Percentiles rank a stretch among this genome's conserved stretches.
Evolutionary conservation across 2,888 invertebrate species (phyloP).

Genomic region (Elegia similella): DNA sequence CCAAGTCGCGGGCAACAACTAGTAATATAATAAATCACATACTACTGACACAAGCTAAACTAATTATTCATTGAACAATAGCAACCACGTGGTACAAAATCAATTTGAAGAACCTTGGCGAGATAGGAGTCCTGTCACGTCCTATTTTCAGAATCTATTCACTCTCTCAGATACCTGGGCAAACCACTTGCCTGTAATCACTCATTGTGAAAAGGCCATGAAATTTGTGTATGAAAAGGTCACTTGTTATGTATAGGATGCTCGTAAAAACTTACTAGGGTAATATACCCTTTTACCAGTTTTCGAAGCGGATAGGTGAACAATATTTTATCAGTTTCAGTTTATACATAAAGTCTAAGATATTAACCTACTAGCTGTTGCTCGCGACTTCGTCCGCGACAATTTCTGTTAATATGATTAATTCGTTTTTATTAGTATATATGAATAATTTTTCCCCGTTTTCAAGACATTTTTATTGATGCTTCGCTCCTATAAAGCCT

Average conservation of each 20-base stretch:
- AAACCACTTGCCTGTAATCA: background rate
- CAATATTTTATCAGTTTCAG: background rate
- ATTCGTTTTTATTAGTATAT: too few species aligned
- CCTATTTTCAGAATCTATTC: background rate
- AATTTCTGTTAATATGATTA: too few species aligned
- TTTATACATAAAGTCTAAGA: background rate
- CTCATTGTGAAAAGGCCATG: background rate
- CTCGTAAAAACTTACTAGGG: background rate
- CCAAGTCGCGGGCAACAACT: too few species aligned
- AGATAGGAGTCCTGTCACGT: background rate
- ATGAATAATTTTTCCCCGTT: too few species aligned
- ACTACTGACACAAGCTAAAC: too few species aligned
- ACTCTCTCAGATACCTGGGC: background rate
- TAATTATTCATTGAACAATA: background rate
- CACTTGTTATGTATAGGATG: conserved; percentile 1
- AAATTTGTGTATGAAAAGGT: conserved; percentile 8
- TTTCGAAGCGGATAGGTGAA: background rate
- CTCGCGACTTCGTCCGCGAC: too few species aligned
- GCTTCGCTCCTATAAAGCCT: too few species aligned
- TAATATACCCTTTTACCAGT: background rate
- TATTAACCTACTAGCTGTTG: too few species aligned
- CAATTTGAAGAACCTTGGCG: background rate
- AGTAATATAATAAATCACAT: too few species aligned
- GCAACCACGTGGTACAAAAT: background rate
- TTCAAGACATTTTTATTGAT: too few species aligned